phyloP scores from a whole-genome alignment of 2,888 invertebrate genomes.

The Eucriotettix oculatus region DNA sequence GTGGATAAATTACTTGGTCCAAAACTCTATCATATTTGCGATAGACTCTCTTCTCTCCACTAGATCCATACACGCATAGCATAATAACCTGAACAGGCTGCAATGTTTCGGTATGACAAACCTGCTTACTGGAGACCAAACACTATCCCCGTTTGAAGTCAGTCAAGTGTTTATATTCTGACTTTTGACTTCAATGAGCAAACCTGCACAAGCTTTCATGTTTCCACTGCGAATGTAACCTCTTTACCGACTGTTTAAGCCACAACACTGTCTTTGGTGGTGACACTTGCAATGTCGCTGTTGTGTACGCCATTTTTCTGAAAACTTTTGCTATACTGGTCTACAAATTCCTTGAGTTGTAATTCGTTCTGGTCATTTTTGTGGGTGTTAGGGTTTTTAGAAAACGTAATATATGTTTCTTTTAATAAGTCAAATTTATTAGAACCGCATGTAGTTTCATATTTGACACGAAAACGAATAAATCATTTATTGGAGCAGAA shows the following conservation, averaged over 20 bases:
- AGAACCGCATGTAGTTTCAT: too few species aligned
- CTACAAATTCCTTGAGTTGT: too few species aligned
- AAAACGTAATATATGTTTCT: too few species aligned
- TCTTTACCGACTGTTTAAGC: background rate
- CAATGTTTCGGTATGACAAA: background rate
- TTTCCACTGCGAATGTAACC: background rate
- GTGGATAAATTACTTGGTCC: background rate
- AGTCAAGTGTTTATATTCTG: background rate
- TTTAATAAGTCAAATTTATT: too few species aligned
- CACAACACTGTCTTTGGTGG: background rate
- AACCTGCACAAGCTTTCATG: background rate
- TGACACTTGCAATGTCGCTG: background rate
- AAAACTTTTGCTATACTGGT: too few species aligned
- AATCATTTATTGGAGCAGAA: too few species aligned
- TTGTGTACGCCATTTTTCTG: too few species aligned
- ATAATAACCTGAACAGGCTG: background rate
- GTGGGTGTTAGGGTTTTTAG: too few species aligned
- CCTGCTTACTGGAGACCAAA: background rate
- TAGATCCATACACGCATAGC: background rate
- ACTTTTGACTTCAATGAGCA: background rate
- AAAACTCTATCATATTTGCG: background rate
- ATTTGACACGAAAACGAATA: too few species aligned
- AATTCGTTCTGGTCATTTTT: too few species aligned
- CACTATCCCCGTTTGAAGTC: background rate
- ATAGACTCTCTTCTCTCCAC: background rate